A percentile compares a stretch with the other conserved stretches of the same genome.
Evolutionary conservation across 2,888 invertebrate species (phyloP).

Genomic region (Ormia ochracea): DNA sequence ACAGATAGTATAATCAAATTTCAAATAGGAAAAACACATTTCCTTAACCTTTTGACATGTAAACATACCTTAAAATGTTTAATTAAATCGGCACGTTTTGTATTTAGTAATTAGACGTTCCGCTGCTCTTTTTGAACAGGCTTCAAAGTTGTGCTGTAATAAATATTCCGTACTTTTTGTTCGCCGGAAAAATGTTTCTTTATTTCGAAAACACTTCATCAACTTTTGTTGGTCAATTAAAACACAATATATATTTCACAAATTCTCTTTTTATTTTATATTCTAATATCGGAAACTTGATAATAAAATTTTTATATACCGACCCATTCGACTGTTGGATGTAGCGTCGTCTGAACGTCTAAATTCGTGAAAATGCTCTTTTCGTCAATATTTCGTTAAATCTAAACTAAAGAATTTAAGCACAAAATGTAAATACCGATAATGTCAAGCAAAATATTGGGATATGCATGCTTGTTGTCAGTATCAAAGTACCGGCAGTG

Average conservation of each 20-base stretch:
- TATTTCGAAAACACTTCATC: slow-evolving; percentile 14
- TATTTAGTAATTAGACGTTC: slow-evolving; percentile 14
- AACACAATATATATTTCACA: slow-evolving; percentile 35
- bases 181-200: not conserved
- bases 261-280: not conserved
- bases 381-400: slow-evolving; percentile 49
- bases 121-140: not conserved
- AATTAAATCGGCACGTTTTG: not conserved
- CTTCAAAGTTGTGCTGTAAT: not conserved
- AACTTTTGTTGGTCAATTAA: slow-evolving; percentile 24
- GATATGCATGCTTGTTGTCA: not conserved
- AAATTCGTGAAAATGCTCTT: slow-evolving; percentile 20
- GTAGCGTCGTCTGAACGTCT: slow-evolving; percentile 57
- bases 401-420: slow-evolving; percentile 33
- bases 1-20: slow-evolving; percentile 1
- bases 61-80: not conserved
- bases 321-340: slow-evolving; percentile 42
- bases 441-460: not conserved
- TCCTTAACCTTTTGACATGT: not conserved
- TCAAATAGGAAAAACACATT: not conserved
- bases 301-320: slow-evolving; percentile 22
- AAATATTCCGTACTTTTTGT: not conserved
- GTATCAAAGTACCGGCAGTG: not conserved
- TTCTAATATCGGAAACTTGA: not conserved
- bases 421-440: slow-evolving; percentile 5